Percentiles rank a stretch among this genome's conserved stretches.
These are phyloP conservation scores for Ianthella basta DNA, from an alignment of 37 sponge, comb jelly and placozoan species.

Conservation along the genomic window DNA sequence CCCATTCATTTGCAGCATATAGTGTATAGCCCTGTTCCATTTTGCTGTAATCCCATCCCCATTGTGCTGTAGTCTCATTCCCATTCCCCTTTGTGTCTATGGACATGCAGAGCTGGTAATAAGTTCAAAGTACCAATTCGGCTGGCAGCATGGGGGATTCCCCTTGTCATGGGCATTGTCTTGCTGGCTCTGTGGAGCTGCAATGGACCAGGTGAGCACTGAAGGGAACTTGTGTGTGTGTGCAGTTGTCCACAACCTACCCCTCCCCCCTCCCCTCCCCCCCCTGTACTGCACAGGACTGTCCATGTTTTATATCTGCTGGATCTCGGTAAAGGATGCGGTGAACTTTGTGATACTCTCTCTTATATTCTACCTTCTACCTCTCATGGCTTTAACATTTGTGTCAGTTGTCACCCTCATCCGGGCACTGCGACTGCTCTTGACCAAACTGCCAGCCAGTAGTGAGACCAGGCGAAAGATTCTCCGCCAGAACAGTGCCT, in stretches of 20 bases:
- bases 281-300: slow-evolving; percentile 42
- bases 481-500: slow-evolving; percentile 61
- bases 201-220: slow-evolving; percentile 12
- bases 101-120: background rate
- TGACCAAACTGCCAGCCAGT: slow-evolving; percentile 49
- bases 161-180: slow-evolving; percentile 19
- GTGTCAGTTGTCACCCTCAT: slow-evolving; percentile 52
- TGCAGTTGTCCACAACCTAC: too few relatives aligned
- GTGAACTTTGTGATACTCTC: slow-evolving; percentile 23
- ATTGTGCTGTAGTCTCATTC: too few relatives aligned
- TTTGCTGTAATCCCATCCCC: too few relatives aligned
- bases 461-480: slow-evolving; percentile 69
- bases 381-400: slow-evolving; percentile 45
- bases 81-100: background rate
- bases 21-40: too few relatives aligned
- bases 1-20: too few relatives aligned
- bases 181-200: background rate
- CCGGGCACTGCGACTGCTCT: slow-evolving; percentile 38
- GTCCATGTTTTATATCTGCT: slow-evolving; percentile 89
- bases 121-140: background rate
- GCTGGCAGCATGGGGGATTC: slow-evolving; percentile 32
- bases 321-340: slow-evolving; percentile 54
- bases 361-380: slow-evolving; percentile 63
- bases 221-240: background rate
- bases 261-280: background rate